These are phyloP conservation scores for Aurelia sp. DNA, from an alignment of 30 jellyfish, hydroid and myxozoan species.

Conservation along the genomic window DNA sequence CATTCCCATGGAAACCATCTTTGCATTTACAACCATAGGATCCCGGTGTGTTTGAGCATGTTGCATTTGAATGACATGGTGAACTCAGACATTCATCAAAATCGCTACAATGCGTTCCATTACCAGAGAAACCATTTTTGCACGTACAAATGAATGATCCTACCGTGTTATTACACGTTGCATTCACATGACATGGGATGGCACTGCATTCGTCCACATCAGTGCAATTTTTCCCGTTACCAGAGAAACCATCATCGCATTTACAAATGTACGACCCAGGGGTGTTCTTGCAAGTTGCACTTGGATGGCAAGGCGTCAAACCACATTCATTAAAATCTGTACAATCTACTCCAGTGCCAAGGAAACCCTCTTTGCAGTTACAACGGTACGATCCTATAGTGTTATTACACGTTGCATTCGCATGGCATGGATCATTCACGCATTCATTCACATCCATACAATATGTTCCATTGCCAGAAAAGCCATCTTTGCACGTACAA, in stretches of 20 bases:
- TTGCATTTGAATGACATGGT: slow-evolving; percentile 39
- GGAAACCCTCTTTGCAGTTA: no score
- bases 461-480: slow-evolving; percentile 21
- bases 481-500: slow-evolving; percentile 38
- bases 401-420: slow-evolving; percentile 11
- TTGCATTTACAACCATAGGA: slow-evolving; percentile 55
- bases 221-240: slow-evolving; percentile 14
- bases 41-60: slow-evolving; percentile 51
- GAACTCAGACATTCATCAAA: not conserved
- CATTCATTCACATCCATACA: slow-evolving; percentile 36
- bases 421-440: not conserved
- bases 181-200: slow-evolving; percentile 12
- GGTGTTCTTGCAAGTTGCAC: not conserved
- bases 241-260: slow-evolving; percentile 28
- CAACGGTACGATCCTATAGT: no score
- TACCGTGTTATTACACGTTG: slow-evolving; percentile 38
- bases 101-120: slow-evolving; percentile 44
- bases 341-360: no score
- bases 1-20: slow-evolving; percentile 64
- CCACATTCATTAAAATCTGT: no score
- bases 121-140: slow-evolving; percentile 40
- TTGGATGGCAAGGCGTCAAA: no score
- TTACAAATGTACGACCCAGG: slow-evolving; percentile 11
- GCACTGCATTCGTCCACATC: slow-evolving; percentile 36
- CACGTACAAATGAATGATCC: slow-evolving; percentile 34